Conservation (phyloP, 2,888 invertebrate species). For the Lymantria monacha region DNA sequence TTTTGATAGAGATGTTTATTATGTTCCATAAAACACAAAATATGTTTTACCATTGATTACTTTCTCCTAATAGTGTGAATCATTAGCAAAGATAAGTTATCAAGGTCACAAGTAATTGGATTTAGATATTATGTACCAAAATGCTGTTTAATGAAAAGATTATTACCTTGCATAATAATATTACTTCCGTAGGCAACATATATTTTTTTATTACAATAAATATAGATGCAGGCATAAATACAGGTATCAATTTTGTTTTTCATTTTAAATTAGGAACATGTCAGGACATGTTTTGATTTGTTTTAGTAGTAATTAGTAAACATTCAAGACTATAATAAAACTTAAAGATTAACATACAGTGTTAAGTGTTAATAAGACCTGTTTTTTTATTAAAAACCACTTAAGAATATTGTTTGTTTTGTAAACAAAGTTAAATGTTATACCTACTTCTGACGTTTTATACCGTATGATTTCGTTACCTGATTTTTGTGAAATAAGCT, state of each 20-base stretch:
- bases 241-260: background rate
- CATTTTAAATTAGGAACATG: constrained; percentile 8
- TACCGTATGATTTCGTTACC: background rate
- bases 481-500: too few species aligned
- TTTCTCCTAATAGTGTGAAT: constrained; percentile 5
- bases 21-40: too few species aligned
- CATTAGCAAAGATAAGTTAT: constrained; percentile 17
- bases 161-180: background rate
- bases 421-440: constrained; percentile 29
- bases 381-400: background rate
- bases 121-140: background rate
- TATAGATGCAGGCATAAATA: too few species aligned
- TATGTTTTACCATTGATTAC: background rate
- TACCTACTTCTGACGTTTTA: background rate
- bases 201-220: too few species aligned
- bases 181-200: too few species aligned
- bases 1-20: too few species aligned
- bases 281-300: constrained; percentile 18
- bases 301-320: background rate
- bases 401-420: constrained; percentile 21
- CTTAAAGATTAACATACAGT: background rate
- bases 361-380: background rate
- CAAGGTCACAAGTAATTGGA: constrained; percentile 25
- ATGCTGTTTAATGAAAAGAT: too few species aligned
- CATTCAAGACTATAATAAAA: too few species aligned